phyloP scores from a whole-genome alignment of 2,113 vertebrate genomes.

The Corydoras sp. region DNA sequence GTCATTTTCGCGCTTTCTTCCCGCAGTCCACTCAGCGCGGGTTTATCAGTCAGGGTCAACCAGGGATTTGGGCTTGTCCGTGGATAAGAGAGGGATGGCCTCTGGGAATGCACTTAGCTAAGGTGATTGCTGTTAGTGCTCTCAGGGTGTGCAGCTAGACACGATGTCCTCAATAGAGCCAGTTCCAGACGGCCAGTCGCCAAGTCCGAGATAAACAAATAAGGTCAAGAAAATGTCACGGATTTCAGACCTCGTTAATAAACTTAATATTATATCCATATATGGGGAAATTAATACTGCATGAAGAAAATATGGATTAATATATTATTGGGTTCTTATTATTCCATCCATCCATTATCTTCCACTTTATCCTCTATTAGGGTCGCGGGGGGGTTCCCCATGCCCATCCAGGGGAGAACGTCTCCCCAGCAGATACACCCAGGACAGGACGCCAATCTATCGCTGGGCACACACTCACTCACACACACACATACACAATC shows the following conservation, averaged over 20 bases:
- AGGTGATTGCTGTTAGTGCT: constrained; percentile 61
- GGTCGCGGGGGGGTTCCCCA: no score
- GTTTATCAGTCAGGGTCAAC: constrained; percentile 70
- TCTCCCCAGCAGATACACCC: no score
- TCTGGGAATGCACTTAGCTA: constrained; percentile 68
- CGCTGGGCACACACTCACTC: no score
- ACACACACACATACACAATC: no score
- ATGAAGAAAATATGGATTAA: no score
- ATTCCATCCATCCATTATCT: no score
- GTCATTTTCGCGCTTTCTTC: constrained; percentile 20
- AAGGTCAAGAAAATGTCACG: constrained; percentile 31
- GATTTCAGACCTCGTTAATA: constrained; percentile 1
- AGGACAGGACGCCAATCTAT: no score
- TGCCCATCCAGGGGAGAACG: no score
- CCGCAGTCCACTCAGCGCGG: constrained; percentile 55
- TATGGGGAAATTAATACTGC: no score
- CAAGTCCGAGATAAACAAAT: constrained; percentile 43
- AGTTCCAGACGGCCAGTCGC: constrained; percentile 53
- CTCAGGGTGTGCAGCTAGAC: constrained; percentile 54
- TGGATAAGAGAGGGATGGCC: constrained; percentile 42
- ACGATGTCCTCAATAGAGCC: constrained; percentile 36
- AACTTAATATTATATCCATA: neutral
- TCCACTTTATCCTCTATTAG: no score
- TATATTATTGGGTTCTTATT: no score
- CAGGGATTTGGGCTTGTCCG: constrained; percentile 55